A percentile compares a stretch with the other conserved stretches of the same genome.
phyloP scores from a whole-genome alignment of 2,888 invertebrate species.

The Shargacucullia verbasci region DNA sequence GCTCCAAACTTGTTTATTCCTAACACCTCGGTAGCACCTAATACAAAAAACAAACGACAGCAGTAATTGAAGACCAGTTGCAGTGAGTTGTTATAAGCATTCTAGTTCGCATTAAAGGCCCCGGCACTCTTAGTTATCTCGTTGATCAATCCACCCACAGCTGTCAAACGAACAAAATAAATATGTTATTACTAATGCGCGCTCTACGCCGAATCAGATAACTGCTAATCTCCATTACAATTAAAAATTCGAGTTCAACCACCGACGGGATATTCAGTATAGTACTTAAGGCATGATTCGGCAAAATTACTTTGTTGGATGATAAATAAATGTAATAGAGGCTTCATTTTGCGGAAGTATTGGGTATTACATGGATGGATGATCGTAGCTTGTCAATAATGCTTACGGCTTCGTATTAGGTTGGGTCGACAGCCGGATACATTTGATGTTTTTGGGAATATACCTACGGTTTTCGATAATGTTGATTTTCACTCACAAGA shows the following conservation, averaged over 20 bases:
- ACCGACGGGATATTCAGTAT: conserved; percentile 66
- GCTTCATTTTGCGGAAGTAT: conserved; percentile 61
- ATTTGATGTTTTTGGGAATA: conserved; percentile 23
- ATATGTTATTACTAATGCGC: conserved; percentile 87
- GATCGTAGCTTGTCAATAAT: conserved; percentile 61
- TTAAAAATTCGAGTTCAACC: conserved; percentile 83
- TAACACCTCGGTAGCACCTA: conserved; percentile 50
- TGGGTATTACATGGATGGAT: conserved; percentile 60
- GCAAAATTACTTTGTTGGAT: conserved; percentile 56
- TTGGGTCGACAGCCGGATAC: conserved; percentile 17
- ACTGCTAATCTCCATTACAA: conserved; percentile 86
- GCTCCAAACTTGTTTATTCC: conserved; percentile 46
- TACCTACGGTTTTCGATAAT: no score
- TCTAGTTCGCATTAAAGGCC: conserved; percentile 71
- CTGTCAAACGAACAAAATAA: conserved; percentile 87
- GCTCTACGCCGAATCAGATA: conserved; percentile 83
- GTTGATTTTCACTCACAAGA: no score
- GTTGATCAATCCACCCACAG: conserved; percentile 83
- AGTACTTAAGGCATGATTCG: conserved; percentile 64
- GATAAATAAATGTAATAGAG: conserved; percentile 60
- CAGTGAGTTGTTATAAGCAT: conserved; percentile 66
- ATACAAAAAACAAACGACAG: conserved; percentile 62
- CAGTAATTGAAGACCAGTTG: conserved; percentile 76
- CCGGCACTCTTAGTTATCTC: conserved; percentile 73
- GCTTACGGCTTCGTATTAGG: conserved; percentile 42